Evolutionary conservation across 2,888 invertebrate species (phyloP), one percentile per base, ranked within the genome.

Genomic region (Pollenia labialis): DNA sequence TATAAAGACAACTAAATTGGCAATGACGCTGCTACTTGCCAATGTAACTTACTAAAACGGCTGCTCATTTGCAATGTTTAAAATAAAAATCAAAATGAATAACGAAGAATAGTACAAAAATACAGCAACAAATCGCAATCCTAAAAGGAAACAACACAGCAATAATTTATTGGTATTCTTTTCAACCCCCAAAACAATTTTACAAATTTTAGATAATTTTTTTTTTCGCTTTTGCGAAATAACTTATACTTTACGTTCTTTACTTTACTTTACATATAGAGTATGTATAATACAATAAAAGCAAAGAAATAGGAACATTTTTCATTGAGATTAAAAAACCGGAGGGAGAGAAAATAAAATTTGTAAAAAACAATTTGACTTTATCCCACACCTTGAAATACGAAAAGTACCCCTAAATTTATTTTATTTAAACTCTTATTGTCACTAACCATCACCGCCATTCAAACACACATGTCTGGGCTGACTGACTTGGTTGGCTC

Each of bases 101-200:
- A 62, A 42, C 62, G 42, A 56, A 77, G 46, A 64, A 64, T 18
- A 44, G 2, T 40, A 16, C 11, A 52, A 52, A 79, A n/a, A 18
- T 40, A 52, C 16, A 64, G 14, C 64, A 64, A 46, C 54, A 52
- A 56, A 71, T 52, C 11, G 18, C 6, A 54, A 69, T 66, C 7
- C 48, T 44, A 11, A 23, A 69, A 16, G 72, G 8, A 80, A 62
- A 18, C 50, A 74, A 74, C 66, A 81, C 46, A 64, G 58, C 18
- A 66, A 66, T 56, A 74, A 81, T 81, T 75, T 68, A 68, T 69
- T 58, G 66, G 54, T 66, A 66, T 83, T 83, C 62, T 42, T 77
- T 83, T 72, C 83, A 83, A 66, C 83, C 83, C 77, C 77, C 64
- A 71, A 69, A 83, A 72, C 46, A 64, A 64, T 69, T 60, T 80